Base-by-base conservation (phyloP, 2,888 invertebrate genomes). In the Napeogenes inachia region DNA sequence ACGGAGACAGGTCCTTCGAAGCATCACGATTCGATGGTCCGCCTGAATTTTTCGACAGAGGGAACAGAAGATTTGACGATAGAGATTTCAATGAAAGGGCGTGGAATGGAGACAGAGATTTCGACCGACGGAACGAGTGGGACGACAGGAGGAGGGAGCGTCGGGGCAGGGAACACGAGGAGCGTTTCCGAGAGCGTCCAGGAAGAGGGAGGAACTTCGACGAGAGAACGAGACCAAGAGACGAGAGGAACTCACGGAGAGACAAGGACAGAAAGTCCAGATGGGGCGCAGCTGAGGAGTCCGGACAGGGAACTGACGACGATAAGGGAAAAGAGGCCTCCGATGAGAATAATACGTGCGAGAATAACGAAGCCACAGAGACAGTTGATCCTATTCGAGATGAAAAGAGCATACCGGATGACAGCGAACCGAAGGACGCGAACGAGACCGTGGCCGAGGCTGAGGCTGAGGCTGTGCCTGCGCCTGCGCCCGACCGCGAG, bases 231-330 rank as follows among this genome's bases (percentile, higher is more conserved):
- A 67, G 63, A 35, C 59, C 68, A 45, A 68, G 73, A 46, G 77
- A 77, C 13, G 77, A 78, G 42, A 72, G 77, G 53, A 74, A 68
- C 60, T 62, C 73, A 30, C 75, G 80, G 53, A 76, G 82, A 58
- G 87, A 87, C 13, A 85, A 81, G 67, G 89, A 89, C 62, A 80
- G 89, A 42, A 89, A 87, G 62, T 89, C 89, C 2, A 76, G 89
- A 45, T 89, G 89, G 89, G 89, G 89, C 0, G 87, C 85, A 2
- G 81, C 86, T 0, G 85, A 85, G 3, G 85, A 85, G 54, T 61
- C 60, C 13, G 57, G 53, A 54, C 61, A 53, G 0, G 61, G 50
- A 45, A 56, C 57, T 12, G 56, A 38, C 3, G 56, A 53, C 10
- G 61, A n/a, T 5, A 61, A 46, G 45, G 6, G 13, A 2, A 50